Base-by-base conservation (phyloP, 2,113 vertebrate genomes). In the Rhombomys opimus region DNA sequence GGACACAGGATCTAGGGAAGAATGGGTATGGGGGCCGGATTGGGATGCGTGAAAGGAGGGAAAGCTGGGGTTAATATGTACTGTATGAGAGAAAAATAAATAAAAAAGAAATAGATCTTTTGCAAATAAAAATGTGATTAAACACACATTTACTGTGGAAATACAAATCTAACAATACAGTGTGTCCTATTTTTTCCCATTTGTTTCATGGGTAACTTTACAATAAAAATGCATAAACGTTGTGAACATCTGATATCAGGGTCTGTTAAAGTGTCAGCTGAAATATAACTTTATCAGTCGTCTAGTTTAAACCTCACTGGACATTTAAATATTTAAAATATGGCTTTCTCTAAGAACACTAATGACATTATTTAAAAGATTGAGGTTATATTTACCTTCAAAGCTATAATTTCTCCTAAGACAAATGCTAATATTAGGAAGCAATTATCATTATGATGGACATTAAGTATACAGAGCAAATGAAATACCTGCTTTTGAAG, bases 361-460 rank as follows among this genome's bases (percentile, higher is more conserved):
- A 91, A n/a, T 30, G 1, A 7, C 12, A 65, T 89, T 95, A 61
- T 87, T 52, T 23, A 52, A 54, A 70, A 70, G 32, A 70, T 70
- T 54, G 70, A 94, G 10, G 61, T 32, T 65, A 17, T 54, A 87
- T 89, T 94, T 91, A 8, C 35, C 54, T 46, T 84, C 86, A 89
- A 61, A 93, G 25, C 2, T 68, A 50, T 61, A 50, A 77, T 78
- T 82, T 95, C 25, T 91, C 57, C 73, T 12, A 78, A 94, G 27
- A 95, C 50, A 91, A 95, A 91, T 93, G 46, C 32, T 91, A 91
- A 73, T 89, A 91, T 89, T 89, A 73, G 22, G 38, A 95, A 91
- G 27, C 1, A 2, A 91, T 2, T 94, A 61, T 9, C 57, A 78
- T 67, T 87, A 77, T 27, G 46, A 87, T 38, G 1, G 10, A 94